Percentiles rank a stretch among this genome's conserved stretches.
phyloP scores from a whole-genome alignment of 23 tunicate species.

The Phallusia fumigata region DNA sequence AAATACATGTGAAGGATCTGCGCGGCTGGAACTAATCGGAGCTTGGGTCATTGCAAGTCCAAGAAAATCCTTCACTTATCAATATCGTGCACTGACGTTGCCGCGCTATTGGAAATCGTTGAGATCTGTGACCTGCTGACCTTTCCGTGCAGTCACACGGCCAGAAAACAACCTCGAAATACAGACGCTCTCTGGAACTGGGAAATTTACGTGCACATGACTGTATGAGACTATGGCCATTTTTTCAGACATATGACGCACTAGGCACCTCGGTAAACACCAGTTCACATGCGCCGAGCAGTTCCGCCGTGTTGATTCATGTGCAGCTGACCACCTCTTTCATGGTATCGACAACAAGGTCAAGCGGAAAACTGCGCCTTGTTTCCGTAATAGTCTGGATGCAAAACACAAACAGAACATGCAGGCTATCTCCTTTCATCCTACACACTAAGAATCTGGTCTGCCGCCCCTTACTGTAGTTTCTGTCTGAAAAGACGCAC shows the following conservation, averaged over 20 bases:
- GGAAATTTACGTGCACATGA: no score
- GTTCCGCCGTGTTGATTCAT: neutral
- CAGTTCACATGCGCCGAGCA: neutral
- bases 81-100: neutral
- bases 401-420: no score
- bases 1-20: no score
- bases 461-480: neutral
- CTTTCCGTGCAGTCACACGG: neutral
- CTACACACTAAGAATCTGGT: neutral
- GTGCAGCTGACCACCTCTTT: neutral
- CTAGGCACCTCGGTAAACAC: neutral
- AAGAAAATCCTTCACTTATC: neutral
- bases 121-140: neutral
- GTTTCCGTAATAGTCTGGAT: neutral
- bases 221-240: neutral
- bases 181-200: no score
- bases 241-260: conserved; percentile 3
- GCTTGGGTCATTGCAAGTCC: neutral
- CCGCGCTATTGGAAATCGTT: neutral
- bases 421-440: no score
- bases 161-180: no score
- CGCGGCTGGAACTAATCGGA: neutral
- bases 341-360: neutral
- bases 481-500: neutral
- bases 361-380: neutral